Conservation (phyloP, 2,888 invertebrate genomes). For the Polymixis lichenea region DNA sequence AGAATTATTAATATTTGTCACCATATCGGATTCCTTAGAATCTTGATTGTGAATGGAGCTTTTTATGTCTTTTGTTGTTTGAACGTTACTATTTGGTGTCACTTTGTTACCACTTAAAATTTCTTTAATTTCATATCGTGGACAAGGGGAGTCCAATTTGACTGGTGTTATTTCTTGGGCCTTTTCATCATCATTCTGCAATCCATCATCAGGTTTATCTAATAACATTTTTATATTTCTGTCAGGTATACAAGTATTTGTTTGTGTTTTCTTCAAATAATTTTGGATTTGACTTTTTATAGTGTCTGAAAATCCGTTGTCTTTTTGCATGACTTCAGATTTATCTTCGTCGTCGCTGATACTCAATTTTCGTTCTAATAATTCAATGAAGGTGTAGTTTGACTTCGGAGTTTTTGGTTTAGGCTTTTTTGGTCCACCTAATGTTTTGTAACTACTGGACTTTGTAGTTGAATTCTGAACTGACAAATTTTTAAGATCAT, state of each 20-base stretch:
- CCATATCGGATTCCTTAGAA: not conserved
- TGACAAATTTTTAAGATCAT: not conserved
- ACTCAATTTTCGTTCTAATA: slow-evolving; percentile 74
- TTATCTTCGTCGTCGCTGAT: slow-evolving; percentile 70
- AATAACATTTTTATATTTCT: slow-evolving; percentile 62
- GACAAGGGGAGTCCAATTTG: slow-evolving; percentile 9
- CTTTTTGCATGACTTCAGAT: slow-evolving; percentile 32
- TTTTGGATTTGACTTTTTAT: slow-evolving; percentile 79
- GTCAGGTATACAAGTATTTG: slow-evolving; percentile 48
- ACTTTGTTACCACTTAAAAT: slow-evolving; percentile 32
- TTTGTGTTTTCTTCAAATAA: slow-evolving; percentile 74
- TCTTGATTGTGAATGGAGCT: not conserved
- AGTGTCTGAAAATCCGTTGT: slow-evolving; percentile 77
- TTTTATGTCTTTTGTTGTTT: not conserved
- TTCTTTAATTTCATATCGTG: slow-evolving; percentile 60
- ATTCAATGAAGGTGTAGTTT: slow-evolving; percentile 80
- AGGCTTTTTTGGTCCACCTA: slow-evolving; percentile 38
- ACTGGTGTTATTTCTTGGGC: slow-evolving; percentile 3
- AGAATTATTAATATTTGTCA: not conserved
- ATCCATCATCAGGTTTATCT: slow-evolving; percentile 28
- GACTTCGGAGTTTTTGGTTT: slow-evolving; percentile 65
- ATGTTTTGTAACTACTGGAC: slow-evolving; percentile 3
- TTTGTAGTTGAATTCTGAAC: slow-evolving; percentile 1
- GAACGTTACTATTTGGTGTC: not conserved
- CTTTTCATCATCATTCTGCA: not conserved